Evolutionary conservation across 2,113 vertebrate genomes (phyloP), one percentile per base, ranked within the genome.

Genomic region (Ptyas mucosa): DNA sequence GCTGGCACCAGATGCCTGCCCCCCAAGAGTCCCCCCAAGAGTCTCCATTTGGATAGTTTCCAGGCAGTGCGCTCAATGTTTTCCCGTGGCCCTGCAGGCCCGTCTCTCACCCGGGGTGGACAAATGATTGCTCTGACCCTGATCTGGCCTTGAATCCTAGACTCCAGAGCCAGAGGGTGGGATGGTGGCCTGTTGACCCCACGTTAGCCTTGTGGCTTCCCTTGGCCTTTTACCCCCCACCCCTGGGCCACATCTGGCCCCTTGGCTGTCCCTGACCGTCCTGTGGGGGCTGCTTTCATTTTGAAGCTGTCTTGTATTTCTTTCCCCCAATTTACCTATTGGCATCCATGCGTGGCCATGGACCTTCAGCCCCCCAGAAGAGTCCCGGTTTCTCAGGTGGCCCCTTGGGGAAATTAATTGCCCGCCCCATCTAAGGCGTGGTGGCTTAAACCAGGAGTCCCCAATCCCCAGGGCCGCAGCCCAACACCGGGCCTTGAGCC

Each of bases 241-340:
- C 26, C 26, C 26, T 12, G 24, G 58, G 58, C 58, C 58, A 10
- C 58, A 10, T 29, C 58, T 64, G 58, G 24, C 58, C 26, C 24
- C 58, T 29, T 26, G 58, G 58, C 58, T 61, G 24, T 3, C 58
- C 24, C 57, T 3, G 23, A 0, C 57, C 24, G 1, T 26, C 58
- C 58, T 3, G 6, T 5, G 0, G 7, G 20, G 54, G 6, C 20
- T 2, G 54, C 54, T 7, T 21, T 21, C 18, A 55, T 55, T 55
- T 49, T 49, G 46, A 49, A 49, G 46, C 46, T 49, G 46, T 7
- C 46, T 49, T 0, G 46, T 49, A 49, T 5, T 20, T 21, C 21
- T 6, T 7, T 6, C 2, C 2, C 0, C 0, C 23, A 9, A 9
- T 8, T 58, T 8, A 3, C 57, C 0, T 54, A 15, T 0, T 54